Evolutionary conservation across 2,113 vertebrate genomes (phyloP).

Genomic region (Psilopogon haemacephalus): DNA sequence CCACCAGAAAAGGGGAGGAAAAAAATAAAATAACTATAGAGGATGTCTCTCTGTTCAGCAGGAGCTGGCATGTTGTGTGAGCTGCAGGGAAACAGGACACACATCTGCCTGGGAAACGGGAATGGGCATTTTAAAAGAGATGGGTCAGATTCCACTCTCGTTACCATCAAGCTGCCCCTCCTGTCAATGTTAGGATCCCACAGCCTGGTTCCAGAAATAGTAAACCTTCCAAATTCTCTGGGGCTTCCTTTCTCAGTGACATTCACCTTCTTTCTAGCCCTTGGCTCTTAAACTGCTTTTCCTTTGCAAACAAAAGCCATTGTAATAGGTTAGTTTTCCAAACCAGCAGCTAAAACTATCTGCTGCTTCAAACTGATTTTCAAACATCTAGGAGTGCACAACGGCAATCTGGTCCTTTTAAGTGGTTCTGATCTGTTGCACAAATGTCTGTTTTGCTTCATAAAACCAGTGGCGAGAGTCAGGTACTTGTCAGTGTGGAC

Average conservation of each 20-base stretch:
- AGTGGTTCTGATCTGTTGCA: neutral
- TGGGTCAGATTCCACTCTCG: neutral
- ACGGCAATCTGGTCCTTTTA: neutral
- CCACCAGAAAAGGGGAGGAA: neutral
- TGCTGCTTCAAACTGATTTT: neutral
- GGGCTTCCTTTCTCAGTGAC: neutral
- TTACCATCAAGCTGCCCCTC: neutral
- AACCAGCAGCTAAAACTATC: neutral
- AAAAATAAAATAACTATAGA: conserved; percentile 12
- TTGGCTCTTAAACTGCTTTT: neutral
- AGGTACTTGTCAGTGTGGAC: neutral
- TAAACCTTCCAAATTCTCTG: neutral
- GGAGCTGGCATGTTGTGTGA: neutral
- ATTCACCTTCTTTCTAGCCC: neutral
- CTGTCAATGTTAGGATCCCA: neutral
- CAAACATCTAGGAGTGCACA: neutral
- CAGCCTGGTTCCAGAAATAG: neutral
- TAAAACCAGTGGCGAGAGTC: neutral
- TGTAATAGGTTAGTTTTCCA: neutral
- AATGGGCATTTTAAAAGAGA: neutral
- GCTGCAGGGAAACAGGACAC: conserved; percentile 42
- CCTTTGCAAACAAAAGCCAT: neutral
- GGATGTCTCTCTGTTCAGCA: neutral
- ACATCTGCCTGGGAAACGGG: conserved; percentile 29
- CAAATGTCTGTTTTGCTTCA: neutral